Conservation (phyloP, 2,113 vertebrate genomes). For the Argyrosomus japonicus region DNA sequence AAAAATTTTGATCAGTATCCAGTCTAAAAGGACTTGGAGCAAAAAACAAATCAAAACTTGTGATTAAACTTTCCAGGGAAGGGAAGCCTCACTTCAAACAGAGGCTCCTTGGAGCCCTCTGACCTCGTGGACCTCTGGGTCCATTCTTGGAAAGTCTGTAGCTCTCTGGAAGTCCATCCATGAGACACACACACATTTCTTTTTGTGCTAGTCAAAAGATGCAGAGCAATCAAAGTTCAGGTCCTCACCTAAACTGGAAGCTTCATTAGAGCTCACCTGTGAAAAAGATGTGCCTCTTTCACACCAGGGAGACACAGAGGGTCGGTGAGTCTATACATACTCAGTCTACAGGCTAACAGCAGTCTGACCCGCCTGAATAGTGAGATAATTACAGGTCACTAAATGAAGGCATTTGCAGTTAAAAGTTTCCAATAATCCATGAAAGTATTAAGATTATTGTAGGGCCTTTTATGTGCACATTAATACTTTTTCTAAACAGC, state of each 20-base stretch:
- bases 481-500: not conserved
- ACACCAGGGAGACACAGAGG: conserved; percentile 64
- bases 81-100: not conserved
- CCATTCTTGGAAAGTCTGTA: conserved; percentile 49
- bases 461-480: too few relatives aligned
- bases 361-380: too few relatives aligned
- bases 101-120: not conserved
- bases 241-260: conserved; percentile 48
- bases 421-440: not conserved
- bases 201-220: conserved; percentile 8
- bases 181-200: not conserved
- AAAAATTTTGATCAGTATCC: too few relatives aligned
- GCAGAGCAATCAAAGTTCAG: conserved; percentile 30
- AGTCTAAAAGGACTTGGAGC: not conserved
- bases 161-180: not conserved
- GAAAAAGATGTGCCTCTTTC: conserved; percentile 70
- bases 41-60: too few relatives aligned
- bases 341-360: not conserved
- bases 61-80: too few relatives aligned
- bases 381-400: too few relatives aligned
- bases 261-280: conserved; percentile 79
- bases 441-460: not conserved
- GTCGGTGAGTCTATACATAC: not conserved
- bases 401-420: too few relatives aligned
- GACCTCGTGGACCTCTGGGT: not conserved